phyloP scores from a whole-genome alignment of 2,797 vertebrate species.

The Spinus olivaceus region DNA sequence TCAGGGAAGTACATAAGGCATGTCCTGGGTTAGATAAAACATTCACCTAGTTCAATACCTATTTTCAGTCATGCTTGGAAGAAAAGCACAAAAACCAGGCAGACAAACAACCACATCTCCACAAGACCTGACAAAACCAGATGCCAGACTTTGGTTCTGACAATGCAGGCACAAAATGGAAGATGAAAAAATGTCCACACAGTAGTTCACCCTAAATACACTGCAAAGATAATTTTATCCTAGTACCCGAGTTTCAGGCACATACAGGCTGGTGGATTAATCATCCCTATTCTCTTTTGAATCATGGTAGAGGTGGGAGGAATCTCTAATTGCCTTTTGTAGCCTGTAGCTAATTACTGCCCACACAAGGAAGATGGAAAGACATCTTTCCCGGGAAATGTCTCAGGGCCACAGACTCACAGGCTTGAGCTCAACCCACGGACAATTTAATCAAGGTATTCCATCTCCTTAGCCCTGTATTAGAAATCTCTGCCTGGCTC shows the following conservation, averaged over 20 bases:
- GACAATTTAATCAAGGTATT: background rate
- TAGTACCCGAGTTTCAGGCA: background rate
- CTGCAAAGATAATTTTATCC: background rate
- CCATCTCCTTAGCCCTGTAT: background rate
- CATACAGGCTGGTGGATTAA: background rate
- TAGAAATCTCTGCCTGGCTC: background rate
- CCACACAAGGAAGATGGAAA: background rate
- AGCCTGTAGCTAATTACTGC: constrained; percentile 22
- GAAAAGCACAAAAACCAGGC: background rate
- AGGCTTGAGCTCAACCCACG: background rate
- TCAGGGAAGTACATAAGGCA: background rate
- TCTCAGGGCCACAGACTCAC: background rate
- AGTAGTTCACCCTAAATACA: background rate
- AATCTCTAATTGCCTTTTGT: constrained; percentile 18
- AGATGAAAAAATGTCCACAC: background rate
- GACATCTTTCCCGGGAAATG: background rate
- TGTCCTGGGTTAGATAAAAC: background rate
- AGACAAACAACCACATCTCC: background rate
- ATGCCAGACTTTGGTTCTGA: background rate
- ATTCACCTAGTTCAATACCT: background rate
- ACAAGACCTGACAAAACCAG: background rate
- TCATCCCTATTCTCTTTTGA: constrained; percentile 27
- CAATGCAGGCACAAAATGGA: background rate
- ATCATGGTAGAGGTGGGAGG: constrained; percentile 8
- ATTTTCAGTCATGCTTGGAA: background rate